Base-by-base conservation (phyloP, 2,113 vertebrate species). In the Perca fluviatilis region DNA sequence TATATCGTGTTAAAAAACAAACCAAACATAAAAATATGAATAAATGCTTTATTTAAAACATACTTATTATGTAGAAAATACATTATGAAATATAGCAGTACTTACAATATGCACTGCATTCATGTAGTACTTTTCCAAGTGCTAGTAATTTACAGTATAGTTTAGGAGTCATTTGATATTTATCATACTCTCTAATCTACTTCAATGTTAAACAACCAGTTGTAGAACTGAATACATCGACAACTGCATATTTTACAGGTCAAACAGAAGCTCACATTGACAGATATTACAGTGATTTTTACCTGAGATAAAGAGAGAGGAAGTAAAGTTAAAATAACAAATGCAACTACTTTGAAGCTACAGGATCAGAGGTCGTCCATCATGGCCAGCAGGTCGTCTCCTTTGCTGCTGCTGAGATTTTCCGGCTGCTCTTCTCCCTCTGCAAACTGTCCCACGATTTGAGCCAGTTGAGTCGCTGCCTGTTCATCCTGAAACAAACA, bases 331-430 rank as follows among this genome's bases (percentile, higher is more conserved):
- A 19, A 63, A 21, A 47, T 25, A 15, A 25, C 47, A 58, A 43
- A 51, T 16, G 0, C 13, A 3, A 46, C 13, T n/a, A 40, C 3
- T 18, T 3, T 53, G 12, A 76, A 63, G 49, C n/a, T 5, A 61
- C 21, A 25, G 18, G 14, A 3, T 96, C 94, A 97, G 33, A 98
- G 94, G 33, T 90, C 95, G 7, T 99, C 98, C 97, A 99, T 98
- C 95, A 98, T 95, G 66, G 97, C 96, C 47, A 99, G 91, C 64
- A 99, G 89, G 53, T 98, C 96, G 0, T 97, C 97, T 19, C 97
- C 98, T 79, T 97, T 99, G 88, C 69, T 96, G 79, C 70, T 94
- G 77, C 73, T 94, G 50, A 83, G 16, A 0, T 81, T 90, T 63
- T 19, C 86, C 0, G 73, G 58, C 0, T 77, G 69, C 62, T 93